These are phyloP conservation scores for Nettapus auritus DNA, from an alignment of 2,113 vertebrate species.

Conservation along the genomic window DNA sequence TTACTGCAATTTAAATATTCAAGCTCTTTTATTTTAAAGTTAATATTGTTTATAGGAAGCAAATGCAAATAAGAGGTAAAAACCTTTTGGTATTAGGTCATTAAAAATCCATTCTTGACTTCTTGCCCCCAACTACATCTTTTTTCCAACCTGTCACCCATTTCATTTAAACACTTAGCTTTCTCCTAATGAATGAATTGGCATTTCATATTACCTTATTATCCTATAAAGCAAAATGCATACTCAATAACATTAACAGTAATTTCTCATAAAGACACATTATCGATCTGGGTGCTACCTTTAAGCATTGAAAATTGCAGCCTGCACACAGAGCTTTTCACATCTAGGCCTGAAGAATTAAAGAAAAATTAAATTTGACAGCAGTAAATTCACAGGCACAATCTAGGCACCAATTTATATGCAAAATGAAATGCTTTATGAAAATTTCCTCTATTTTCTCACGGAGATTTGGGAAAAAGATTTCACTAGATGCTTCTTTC, in stretches of 20 bases:
- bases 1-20: constrained; percentile 59
- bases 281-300: constrained; percentile 94
- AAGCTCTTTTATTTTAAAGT: constrained; percentile 64
- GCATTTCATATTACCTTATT: constrained; percentile 98
- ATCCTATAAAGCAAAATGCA: constrained; percentile 92
- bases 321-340: constrained; percentile 88
- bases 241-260: constrained; percentile 94
- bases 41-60: constrained; percentile 61
- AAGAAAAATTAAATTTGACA: constrained; percentile 99
- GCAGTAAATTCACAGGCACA: constrained; percentile 93
- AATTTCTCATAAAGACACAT: constrained; percentile 99
- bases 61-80: constrained; percentile 69
- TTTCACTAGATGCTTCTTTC: constrained; percentile 80
- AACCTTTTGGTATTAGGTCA: constrained; percentile 67
- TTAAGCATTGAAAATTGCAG: constrained; percentile 93
- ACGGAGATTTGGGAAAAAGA: constrained; percentile 85
- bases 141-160: constrained; percentile 84
- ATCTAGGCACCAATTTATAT: constrained; percentile 95
- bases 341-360: constrained; percentile 96
- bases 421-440: constrained; percentile 93
- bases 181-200: constrained; percentile 93
- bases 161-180: constrained; percentile 81
- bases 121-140: constrained; percentile 84
- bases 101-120: constrained; percentile 86
- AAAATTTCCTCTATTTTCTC: constrained; percentile 87